Base-by-base conservation (phyloP, 2,113 vertebrate genomes). In the Cathartes aura region DNA sequence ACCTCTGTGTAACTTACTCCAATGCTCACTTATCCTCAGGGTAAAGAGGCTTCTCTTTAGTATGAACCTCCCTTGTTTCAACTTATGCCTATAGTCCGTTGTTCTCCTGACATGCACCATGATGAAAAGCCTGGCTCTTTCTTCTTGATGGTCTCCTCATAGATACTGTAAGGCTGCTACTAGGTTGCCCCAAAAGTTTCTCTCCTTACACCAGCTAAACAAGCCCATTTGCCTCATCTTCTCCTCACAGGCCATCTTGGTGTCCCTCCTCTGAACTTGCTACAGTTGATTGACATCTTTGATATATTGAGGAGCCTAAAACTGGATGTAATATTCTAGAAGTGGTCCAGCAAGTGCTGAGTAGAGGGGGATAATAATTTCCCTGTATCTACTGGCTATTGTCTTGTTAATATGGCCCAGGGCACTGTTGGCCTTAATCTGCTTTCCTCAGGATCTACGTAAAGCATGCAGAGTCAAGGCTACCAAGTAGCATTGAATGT, bases 61-160 rank as follows among this genome's bases (percentile, higher is more conserved):
- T 6, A 4, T 0, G 4, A 90, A 36, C 6, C 9, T 75, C 14
- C 8, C 7, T 15, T 67, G 13, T 68, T 75, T 55, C 24, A 89
- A 11, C 5, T 20, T 42, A 8, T n/a, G 8, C 5, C 12, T 16
- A 11, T 3, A 26, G 36, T 34, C 32, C 2, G 1, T 5, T 36
- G 13, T 15, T 60, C 38, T 64, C 22, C 43, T 74, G 67, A 6
- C 30, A 47, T 17, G 7, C 2, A 40, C 1, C 5, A 5, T 2
- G 2, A 38, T 18, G 11, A 68, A 38, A n/a, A 38, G 9, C 8
- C 4, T 36, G 15, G 6, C 5, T 87, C 14, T 58, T 56, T 64
- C 64, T 34, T 67, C 56, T 71, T 53, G 5, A 11, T 17, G 16
- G 11, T 40, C 9, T 76, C 15, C 12, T 84, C 38, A 47, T 2